Evolutionary conservation across 2,797 vertebrate species (phyloP).

Genomic region (Steatocranus sp.): DNA sequence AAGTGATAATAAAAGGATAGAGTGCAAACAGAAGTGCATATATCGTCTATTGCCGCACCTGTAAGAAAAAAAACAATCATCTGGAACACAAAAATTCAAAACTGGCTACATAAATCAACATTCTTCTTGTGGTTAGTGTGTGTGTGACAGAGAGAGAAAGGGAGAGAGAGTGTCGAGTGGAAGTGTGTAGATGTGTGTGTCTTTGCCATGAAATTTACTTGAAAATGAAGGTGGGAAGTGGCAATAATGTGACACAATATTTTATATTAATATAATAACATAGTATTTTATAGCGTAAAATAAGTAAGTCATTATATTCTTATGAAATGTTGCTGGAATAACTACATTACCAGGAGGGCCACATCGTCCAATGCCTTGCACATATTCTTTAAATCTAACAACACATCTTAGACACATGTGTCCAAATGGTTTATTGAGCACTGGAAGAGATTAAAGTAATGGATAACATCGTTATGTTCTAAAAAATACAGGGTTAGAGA

Average conservation of each 20-base stretch:
- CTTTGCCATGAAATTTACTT: neutral
- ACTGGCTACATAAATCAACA: neutral
- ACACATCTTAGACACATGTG: neutral
- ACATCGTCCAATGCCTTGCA: neutral
- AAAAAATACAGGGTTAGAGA: neutral
- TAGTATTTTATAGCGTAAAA: neutral
- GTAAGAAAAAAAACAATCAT: neutral
- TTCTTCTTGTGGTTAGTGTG: neutral
- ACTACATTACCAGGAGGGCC: neutral
- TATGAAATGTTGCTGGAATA: neutral
- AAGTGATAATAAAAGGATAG: neutral
- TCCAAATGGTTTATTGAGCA: neutral
- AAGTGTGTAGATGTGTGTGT: neutral
- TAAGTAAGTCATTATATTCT: neutral
- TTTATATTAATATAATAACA: neutral
- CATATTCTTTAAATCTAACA: neutral
- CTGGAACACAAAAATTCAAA: neutral
- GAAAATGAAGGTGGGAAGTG: neutral
- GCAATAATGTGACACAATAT: neutral
- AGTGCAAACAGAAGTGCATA: accelerated
- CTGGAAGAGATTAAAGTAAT: neutral
- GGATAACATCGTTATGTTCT: neutral
- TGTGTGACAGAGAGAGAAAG: neutral
- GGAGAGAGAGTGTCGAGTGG: neutral
- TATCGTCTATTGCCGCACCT: neutral